Base-by-base conservation (phyloP, 2,113 vertebrate genomes). In the Phylloscopus whistleri region DNA sequence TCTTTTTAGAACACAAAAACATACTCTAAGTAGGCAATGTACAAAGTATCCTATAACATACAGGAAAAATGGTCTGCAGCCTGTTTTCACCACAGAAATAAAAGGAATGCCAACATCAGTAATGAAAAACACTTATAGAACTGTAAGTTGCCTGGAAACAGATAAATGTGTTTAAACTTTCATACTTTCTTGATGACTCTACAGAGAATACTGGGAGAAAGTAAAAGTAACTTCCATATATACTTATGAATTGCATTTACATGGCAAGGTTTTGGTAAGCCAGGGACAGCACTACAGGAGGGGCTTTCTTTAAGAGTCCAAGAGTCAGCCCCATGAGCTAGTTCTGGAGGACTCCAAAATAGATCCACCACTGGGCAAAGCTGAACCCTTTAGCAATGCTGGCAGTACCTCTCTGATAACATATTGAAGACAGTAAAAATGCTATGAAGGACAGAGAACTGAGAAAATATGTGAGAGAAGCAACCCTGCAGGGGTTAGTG, bases 101-200 rank as follows among this genome's bases (percentile, higher is more conserved):
- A 87, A 94, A 94, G 7, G 44, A 84, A 91, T 73, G 68, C n/a
- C 90, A 95, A 74, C 44, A 41, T 43, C 30, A 39, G 68, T 93
- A 84, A 84, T 73, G 72, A 96, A 92, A 76, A 90, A 33, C 63
- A 89, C 49, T 73, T 93, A 90, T 10, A 66, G 64, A 90, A 91
- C 39, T 81, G 16, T 51, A 64, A 86, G 93, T 96, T 97, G 84
- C 94, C 74, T 96, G 85, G 95, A 96, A 97, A 97, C 87, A 82
- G 63, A 94, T 75, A 94, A 90, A 96, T 2, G 8, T 68, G 70
- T 92, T 94, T 93, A 94, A 97, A 88, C 30, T 80, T 92, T 80
- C 51, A 41, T 85, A 63, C 10, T 81, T 95, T 55, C 62, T 68
- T 78, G 18, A 77, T 90, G 87, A 91, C 76, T 89, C 78, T 87